Conservation (phyloP, 2,797 vertebrate genomes). For the Tenualosa ilisha region DNA sequence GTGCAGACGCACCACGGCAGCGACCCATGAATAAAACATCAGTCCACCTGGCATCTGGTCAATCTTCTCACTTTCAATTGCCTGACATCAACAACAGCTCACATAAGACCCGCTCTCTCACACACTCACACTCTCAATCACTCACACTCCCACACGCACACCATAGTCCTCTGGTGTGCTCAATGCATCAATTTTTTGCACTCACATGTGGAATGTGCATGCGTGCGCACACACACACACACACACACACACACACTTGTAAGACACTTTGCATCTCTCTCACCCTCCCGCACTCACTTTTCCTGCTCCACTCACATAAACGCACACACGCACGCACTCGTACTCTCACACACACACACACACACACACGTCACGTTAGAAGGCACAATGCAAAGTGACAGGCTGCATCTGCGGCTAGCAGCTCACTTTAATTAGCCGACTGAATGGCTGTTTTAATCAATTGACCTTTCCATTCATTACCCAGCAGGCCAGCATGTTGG, state of each 20-base stretch:
- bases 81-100: background rate
- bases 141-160: background rate
- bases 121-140: background rate
- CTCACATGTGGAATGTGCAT: no score
- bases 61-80: background rate
- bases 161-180: background rate
- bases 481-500: background rate
- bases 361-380: constrained; percentile 7
- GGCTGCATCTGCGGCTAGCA: background rate
- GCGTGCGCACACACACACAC: background rate
- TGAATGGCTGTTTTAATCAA: constrained; percentile 11
- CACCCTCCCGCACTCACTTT: no score
- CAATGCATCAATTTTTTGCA: no score
- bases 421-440: background rate
- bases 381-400: constrained; percentile 13
- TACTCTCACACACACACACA: constrained; percentile 24
- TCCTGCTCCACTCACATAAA: background rate
- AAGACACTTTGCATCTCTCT: no score
- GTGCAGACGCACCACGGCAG: background rate
- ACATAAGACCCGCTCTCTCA: background rate
- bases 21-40: background rate
- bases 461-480: constrained; percentile 21
- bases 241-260: background rate
- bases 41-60: background rate
- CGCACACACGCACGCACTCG: constrained; percentile 7